A percentile compares a stretch with the other conserved stretches of the same genome.
These are phyloP conservation scores for Gymnosoma rotundatum DNA, from an alignment of 2,888 invertebrate species.

Conservation along the genomic window DNA sequence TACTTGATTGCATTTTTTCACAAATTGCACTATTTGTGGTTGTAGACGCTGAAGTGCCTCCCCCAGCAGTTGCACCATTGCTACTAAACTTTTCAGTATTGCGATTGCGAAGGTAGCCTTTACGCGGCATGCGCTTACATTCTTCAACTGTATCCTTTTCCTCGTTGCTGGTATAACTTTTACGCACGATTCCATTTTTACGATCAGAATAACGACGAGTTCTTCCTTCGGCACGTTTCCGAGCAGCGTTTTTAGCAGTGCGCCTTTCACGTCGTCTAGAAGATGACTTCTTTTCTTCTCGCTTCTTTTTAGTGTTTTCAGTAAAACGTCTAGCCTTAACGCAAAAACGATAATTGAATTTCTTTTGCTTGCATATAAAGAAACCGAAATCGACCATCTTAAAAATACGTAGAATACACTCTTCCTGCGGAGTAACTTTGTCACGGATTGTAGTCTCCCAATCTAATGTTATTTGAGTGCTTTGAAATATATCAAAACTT, in stretches of 20 bases:
- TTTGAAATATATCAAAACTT: conserved; percentile 87
- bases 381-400: conserved; percentile 91
- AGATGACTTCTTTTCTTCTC: conserved; percentile 80
- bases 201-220: conserved; percentile 81
- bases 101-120: conserved; percentile 81
- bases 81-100: conserved; percentile 77
- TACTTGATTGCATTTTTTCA: conserved; percentile 80
- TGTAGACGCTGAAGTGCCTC: conserved; percentile 77
- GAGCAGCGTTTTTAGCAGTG: conserved; percentile 79
- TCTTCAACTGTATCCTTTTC: conserved; percentile 82
- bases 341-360: conserved; percentile 82
- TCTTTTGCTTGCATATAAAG: conserved; percentile 82
- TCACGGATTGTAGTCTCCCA: conserved; percentile 84
- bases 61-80: conserved; percentile 75
- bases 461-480: conserved; percentile 87
- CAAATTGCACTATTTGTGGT: conserved; percentile 79
- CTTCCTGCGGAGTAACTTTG: conserved; percentile 84
- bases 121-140: conserved; percentile 80
- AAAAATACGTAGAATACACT: conserved; percentile 88
- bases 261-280: conserved; percentile 79
- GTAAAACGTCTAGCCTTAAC: conserved; percentile 79
- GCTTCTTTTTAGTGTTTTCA: conserved; percentile 80
- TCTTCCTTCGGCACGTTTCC: conserved; percentile 80
- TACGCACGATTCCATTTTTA: conserved; percentile 80
- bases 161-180: conserved; percentile 82